Evolutionary conservation across 30 jellyfish, hydroid and myxozoan genomes (phyloP).

Genomic region (Euphysa ruthae): DNA sequence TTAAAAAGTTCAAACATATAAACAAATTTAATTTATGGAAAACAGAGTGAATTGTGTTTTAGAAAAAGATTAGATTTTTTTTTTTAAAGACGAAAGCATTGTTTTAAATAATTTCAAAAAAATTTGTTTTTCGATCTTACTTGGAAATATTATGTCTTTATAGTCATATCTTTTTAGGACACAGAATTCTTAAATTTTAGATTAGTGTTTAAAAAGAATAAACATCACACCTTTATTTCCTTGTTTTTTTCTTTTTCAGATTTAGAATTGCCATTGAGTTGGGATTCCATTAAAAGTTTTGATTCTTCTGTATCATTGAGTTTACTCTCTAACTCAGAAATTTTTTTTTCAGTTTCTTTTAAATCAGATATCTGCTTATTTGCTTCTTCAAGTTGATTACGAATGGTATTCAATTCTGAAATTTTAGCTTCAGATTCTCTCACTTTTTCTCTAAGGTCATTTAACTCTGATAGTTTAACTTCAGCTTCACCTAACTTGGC

Average conservation of each 20-base stretch:
- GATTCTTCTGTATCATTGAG: background rate
- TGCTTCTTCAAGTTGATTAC: background rate
- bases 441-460: background rate
- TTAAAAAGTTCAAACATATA: no score
- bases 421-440: conserved; percentile 9
- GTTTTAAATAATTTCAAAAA: no score
- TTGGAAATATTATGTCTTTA: no score
- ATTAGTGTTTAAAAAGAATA: no score
- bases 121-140: no score
- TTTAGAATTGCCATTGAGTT: background rate
- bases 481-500: conserved; percentile 4
- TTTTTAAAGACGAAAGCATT: no score
- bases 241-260: background rate
- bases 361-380: background rate
- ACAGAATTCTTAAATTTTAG: no score
- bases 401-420: background rate
- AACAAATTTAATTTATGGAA: no score
- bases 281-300: conserved; percentile 1
- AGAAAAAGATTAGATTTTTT: no score
- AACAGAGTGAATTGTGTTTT: no score
- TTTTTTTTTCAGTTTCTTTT: background rate
- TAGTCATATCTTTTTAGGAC: no score
- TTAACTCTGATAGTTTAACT: background rate
- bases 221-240: background rate
- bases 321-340: background rate